A percentile compares a stretch with the other conserved stretches of the same genome.
Conservation (phyloP, 2,113 vertebrate species). For the Melanerpes formicivorus region DNA sequence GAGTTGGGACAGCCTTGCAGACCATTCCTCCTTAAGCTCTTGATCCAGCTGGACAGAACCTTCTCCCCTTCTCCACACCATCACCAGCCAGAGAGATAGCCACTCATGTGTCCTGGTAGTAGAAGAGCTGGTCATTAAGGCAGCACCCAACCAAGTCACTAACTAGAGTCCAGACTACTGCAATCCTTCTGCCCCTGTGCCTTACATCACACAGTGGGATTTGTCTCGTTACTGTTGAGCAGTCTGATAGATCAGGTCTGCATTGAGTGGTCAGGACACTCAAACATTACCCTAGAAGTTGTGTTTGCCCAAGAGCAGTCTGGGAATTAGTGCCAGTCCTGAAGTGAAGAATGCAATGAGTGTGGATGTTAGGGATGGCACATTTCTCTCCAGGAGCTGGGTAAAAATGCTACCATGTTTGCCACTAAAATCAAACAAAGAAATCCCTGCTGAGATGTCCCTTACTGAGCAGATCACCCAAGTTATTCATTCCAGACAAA, state of each 20-base stretch:
- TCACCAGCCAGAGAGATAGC: neutral
- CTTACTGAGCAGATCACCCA: neutral
- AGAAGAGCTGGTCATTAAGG: neutral
- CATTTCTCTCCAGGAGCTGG: neutral
- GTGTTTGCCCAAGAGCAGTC: neutral
- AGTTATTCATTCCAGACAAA: neutral
- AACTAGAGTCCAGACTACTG: neutral
- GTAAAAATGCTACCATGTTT: neutral
- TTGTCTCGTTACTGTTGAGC: neutral
- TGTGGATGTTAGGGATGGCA: neutral
- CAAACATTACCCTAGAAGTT: neutral
- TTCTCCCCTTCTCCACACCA: neutral
- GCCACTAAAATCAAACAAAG: constrained; percentile 20
- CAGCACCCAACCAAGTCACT: neutral
- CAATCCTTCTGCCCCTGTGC: neutral
- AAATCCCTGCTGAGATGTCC: neutral
- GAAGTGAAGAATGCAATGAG: neutral
- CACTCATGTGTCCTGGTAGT: rapidly evolving
- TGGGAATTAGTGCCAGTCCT: neutral
- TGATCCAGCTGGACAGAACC: neutral
- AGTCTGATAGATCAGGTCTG: neutral
- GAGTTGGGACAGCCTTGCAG: rapidly evolving
- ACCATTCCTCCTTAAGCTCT: neutral
- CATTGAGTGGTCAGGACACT: neutral
- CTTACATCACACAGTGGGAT: neutral